Percentiles rank a stretch among this genome's conserved stretches.
Evolutionary conservation across 2,797 vertebrate genomes (phyloP).

Genomic region (Paratrypauchen microcephalus): DNA sequence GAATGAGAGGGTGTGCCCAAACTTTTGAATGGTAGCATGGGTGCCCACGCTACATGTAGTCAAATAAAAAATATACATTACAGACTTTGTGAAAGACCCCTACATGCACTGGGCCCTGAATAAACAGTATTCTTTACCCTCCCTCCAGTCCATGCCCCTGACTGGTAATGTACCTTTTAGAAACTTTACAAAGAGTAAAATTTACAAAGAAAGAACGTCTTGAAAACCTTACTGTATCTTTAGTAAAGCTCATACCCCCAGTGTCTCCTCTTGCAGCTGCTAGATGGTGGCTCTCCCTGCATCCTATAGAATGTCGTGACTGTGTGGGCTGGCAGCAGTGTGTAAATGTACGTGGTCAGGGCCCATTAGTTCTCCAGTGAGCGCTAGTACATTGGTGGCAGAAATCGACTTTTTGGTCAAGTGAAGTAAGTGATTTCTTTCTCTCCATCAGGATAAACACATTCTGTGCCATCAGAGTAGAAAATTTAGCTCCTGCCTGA

Average conservation of each 20-base stretch:
- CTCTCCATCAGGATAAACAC: slow-evolving; percentile 42
- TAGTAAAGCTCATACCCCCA: slow-evolving; percentile 10
- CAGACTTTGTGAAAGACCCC: no score
- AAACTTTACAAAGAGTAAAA: no score
- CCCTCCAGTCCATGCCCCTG: no score
- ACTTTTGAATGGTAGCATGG: no score
- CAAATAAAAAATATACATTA: no score
- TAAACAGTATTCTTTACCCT: no score
- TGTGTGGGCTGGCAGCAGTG: slow-evolving; percentile 50
- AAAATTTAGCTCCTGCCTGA: slow-evolving; percentile 26
- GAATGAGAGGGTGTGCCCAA: no score
- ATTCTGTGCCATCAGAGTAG: slow-evolving; percentile 29
- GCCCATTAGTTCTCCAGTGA: slow-evolving; percentile 67
- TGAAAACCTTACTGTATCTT: no score
- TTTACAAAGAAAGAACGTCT: no score
- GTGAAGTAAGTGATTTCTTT: slow-evolving; percentile 53
- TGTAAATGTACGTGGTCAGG: slow-evolving; percentile 68
- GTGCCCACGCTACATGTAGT: no score
- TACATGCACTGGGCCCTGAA: no score
- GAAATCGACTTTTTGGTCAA: slow-evolving; percentile 62
- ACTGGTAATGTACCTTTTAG: no score
- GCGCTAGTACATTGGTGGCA: slow-evolving; percentile 58
- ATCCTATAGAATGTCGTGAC: slow-evolving; percentile 28
- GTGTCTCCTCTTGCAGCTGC: slow-evolving; percentile 14
- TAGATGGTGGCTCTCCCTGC: slow-evolving; percentile 12